These are phyloP conservation scores for Tauraco hartlaubi DNA, from an alignment of 2,797 vertebrate genomes.

Conservation along the genomic window DNA sequence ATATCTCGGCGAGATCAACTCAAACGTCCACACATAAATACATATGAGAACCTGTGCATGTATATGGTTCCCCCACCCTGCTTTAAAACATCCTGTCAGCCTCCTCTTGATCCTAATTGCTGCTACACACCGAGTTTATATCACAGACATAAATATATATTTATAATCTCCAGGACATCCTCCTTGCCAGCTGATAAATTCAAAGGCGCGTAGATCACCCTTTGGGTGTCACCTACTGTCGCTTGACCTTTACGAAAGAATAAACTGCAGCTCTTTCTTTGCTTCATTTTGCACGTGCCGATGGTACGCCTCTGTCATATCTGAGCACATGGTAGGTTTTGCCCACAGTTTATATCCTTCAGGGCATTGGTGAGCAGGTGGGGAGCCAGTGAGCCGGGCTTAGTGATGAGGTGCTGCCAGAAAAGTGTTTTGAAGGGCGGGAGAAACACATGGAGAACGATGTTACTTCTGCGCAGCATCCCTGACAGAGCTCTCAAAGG, in stretches of 20 bases:
- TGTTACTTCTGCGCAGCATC: neutral
- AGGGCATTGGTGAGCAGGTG: neutral
- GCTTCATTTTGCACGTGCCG: neutral
- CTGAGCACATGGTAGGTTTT: fast-evolving
- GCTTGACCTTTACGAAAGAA: neutral
- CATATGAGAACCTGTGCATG: neutral
- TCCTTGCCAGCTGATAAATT: neutral
- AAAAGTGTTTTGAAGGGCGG: neutral
- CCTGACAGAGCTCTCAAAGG: neutral
- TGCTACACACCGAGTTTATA: neutral
- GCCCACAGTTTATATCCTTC: neutral
- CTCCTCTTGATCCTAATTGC: slow-evolving; percentile 11
- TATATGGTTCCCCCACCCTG: neutral
- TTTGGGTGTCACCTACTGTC: neutral
- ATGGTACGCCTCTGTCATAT: fast-evolving
- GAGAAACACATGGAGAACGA: fast-evolving
- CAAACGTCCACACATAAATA: slow-evolving; percentile 33
- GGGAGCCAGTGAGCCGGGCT: neutral
- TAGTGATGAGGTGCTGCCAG: neutral
- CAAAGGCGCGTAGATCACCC: neutral
- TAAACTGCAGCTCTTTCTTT: neutral
- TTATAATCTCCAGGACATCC: neutral
- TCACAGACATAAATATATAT: neutral
- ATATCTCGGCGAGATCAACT: neutral
- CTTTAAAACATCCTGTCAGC: slow-evolving; percentile 18